phyloP scores from a whole-genome alignment of 1,140 invertebrate species.

The Zaprionus ornatus region DNA sequence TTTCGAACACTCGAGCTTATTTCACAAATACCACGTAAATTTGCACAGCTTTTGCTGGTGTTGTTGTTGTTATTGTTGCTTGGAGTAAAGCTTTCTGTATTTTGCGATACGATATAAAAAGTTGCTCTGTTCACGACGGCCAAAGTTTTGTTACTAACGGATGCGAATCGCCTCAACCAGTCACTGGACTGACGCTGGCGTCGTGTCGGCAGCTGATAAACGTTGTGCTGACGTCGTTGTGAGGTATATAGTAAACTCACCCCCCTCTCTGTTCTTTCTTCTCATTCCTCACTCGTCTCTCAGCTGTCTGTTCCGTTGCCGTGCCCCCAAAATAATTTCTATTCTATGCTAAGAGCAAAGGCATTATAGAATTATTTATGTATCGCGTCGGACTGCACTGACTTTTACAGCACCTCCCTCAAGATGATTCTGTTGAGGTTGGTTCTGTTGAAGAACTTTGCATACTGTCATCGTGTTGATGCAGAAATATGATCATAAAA shows the following conservation, averaged over 20 bases:
- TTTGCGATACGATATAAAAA: conserved; percentile 46
- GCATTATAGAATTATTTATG: neutral
- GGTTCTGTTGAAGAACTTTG: neutral
- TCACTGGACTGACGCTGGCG: conserved; percentile 41
- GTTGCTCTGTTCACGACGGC: conserved; percentile 70
- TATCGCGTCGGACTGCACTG: neutral
- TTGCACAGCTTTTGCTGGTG: conserved; percentile 50
- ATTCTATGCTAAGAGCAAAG: conserved; percentile 13
- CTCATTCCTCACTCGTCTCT: conserved; percentile 7
- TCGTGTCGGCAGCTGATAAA: conserved; percentile 25
- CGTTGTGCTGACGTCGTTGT: conserved; percentile 44
- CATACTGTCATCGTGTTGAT: neutral
- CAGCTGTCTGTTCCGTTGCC: conserved; percentile 41
- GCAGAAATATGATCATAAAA: neutral
- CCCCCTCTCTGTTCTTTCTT: neutral
- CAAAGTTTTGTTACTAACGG: conserved; percentile 74
- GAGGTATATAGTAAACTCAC: neutral
- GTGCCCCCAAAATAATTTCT: conserved; percentile 59
- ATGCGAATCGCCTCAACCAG: conserved; percentile 26
- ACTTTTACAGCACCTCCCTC: neutral
- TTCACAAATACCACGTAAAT: conserved; percentile 64
- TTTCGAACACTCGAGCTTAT: conserved; percentile 35
- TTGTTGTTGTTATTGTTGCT: conserved; percentile 41
- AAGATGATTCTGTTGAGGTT: no score
- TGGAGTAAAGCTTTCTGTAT: conserved; percentile 21